Conservation (phyloP, 1,140 invertebrate genomes). For the Macrocentrus cingulum region DNA sequence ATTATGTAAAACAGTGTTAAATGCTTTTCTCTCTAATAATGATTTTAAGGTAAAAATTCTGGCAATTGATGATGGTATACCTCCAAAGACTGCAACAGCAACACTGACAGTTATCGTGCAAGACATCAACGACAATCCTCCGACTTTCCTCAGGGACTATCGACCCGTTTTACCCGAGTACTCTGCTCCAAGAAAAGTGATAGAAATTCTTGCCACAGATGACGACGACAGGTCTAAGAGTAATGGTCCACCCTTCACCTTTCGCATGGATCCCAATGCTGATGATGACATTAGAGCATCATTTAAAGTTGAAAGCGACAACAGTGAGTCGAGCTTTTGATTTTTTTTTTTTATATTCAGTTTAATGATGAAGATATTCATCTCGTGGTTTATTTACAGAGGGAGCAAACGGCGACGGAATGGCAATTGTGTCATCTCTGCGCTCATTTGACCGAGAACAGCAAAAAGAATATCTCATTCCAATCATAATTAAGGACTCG, state of each 20-base stretch:
- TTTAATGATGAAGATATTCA: not conserved
- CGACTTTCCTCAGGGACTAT: constrained; percentile 89
- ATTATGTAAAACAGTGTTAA: no score
- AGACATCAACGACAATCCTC: constrained; percentile 95
- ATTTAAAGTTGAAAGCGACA: constrained; percentile 93
- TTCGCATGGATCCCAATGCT: constrained; percentile 87
- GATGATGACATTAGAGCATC: constrained; percentile 89
- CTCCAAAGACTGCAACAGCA: constrained; percentile 92
- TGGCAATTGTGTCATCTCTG: constrained; percentile 89
- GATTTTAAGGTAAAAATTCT: constrained; percentile 78
- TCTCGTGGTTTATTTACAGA: constrained; percentile 58
- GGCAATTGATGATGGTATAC: constrained; percentile 92
- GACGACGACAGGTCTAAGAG: constrained; percentile 92
- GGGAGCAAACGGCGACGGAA: constrained; percentile 92
- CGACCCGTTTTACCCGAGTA: constrained; percentile 90
- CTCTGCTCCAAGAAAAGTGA: constrained; percentile 83
- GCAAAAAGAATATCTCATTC: constrained; percentile 92
- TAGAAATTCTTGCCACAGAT: constrained; percentile 92
- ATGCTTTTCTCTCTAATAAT: no score
- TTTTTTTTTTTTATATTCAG: not conserved
- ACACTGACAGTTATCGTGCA: constrained; percentile 92
- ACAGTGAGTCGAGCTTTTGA: constrained; percentile 67
- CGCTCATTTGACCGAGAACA: constrained; percentile 93
- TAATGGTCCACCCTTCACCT: constrained; percentile 93
- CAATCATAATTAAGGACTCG: constrained; percentile 90